These are phyloP conservation scores for Macrochelys suwanniensis DNA, from an alignment of 2,797 vertebrate genomes.

Conservation along the genomic window DNA sequence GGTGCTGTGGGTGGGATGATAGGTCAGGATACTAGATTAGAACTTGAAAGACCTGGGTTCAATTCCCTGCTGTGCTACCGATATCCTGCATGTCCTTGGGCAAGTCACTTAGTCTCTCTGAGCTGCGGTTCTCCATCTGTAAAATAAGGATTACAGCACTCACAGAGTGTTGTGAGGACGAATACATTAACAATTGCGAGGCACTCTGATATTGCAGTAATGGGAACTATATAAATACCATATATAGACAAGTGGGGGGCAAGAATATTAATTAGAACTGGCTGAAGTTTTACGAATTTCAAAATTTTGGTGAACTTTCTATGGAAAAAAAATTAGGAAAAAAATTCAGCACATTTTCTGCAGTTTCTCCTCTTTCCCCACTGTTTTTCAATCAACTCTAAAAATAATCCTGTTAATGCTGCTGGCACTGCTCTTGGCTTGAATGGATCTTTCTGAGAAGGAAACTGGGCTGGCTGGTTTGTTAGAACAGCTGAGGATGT, in stretches of 20 bases:
- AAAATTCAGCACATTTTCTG: background rate
- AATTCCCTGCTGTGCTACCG: background rate
- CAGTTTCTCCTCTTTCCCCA: too few species aligned
- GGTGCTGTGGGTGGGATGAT: background rate
- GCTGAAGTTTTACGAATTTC: background rate
- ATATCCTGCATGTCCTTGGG: background rate
- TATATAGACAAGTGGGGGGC: background rate
- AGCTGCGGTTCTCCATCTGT: background rate
- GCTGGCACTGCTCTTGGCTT: background rate
- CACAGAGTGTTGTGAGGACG: background rate
- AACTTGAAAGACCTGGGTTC: background rate
- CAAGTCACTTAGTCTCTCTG: background rate
- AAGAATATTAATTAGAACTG: background rate
- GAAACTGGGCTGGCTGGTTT: background rate
- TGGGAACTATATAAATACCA: background rate
- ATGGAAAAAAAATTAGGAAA: background rate
- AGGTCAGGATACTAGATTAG: background rate
- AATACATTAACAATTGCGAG: background rate
- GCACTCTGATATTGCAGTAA: background rate
- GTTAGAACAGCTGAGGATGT: background rate
- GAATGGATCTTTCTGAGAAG: background rate
- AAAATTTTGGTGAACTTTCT: background rate
- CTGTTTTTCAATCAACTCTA: accelerated
- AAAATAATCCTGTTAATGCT: accelerated
- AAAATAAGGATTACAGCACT: background rate